These are phyloP conservation scores for Dryococelus australis DNA, from an alignment of 2,888 invertebrate genomes.

Conservation along the genomic window DNA sequence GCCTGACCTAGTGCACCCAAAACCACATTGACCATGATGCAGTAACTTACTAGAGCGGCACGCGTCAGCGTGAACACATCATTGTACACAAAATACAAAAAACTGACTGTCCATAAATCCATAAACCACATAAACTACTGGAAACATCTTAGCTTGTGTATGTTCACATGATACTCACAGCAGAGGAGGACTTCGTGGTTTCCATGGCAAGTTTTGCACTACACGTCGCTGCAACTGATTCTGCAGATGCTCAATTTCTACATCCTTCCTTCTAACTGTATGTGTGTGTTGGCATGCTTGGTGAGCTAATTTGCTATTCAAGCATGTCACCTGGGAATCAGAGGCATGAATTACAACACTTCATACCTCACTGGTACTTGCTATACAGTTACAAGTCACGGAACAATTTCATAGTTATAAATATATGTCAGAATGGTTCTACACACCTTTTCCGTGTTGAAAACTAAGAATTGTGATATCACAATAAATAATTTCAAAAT, in stretches of 20 bases:
- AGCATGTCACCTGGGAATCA: background rate
- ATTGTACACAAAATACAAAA: too few species aligned
- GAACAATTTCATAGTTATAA: background rate
- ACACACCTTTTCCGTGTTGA: too few species aligned
- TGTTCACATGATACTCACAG: background rate
- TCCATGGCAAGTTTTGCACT: background rate
- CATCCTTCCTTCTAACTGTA: constrained; percentile 25
- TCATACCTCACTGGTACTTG: background rate
- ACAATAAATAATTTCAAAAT: too few species aligned
- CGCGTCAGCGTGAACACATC: too few species aligned
- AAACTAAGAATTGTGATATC: too few species aligned
- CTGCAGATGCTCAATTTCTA: constrained; percentile 22
- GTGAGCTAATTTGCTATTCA: constrained; percentile 2
- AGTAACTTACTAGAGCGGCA: too few species aligned
- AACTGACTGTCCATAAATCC: too few species aligned
- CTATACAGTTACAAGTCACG: background rate
- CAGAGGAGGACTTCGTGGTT: background rate
- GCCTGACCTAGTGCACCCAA: too few species aligned
- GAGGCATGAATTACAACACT: background rate
- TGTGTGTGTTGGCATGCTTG: constrained; percentile 29
- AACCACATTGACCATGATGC: too few species aligned
- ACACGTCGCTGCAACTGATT: constrained; percentile 24
- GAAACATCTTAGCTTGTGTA: too few species aligned
- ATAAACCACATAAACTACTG: too few species aligned
- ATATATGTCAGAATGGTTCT: too few species aligned